These are phyloP conservation scores for Alauda arvensis DNA, from an alignment of 2,797 vertebrate species.

Conservation along the genomic window DNA sequence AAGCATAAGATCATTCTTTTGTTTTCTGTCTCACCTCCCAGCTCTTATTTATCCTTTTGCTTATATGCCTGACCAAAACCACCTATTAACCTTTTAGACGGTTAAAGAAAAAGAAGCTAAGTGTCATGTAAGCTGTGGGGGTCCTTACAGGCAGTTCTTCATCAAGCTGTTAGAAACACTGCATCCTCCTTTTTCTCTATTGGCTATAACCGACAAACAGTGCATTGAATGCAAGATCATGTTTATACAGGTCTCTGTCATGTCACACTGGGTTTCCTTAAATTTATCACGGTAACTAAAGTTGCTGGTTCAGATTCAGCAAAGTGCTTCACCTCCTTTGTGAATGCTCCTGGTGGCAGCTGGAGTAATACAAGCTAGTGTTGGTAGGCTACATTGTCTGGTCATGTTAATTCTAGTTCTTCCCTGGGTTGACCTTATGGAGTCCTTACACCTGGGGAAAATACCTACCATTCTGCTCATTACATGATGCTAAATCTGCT, in stretches of 20 bases:
- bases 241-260: not conserved
- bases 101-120: not conserved
- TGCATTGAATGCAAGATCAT: not conserved
- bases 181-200: not conserved
- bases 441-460: not conserved
- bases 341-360: not conserved
- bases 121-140: not conserved
- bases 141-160: not conserved
- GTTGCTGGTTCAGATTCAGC: not conserved
- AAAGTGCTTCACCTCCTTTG: not conserved
- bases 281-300: not conserved
- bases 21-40: not conserved
- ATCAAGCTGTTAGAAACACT: not conserved
- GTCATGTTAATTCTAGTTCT: not conserved
- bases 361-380: not conserved
- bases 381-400: not conserved
- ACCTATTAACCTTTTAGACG: not conserved
- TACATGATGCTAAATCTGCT: not conserved
- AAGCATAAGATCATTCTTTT: not conserved
- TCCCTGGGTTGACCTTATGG: not conserved
- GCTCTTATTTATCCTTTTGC: not conserved
- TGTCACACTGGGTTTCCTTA: not conserved
- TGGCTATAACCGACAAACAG: not conserved
- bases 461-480: not conserved
- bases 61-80: not conserved